Base-by-base conservation (phyloP, 2,113 vertebrate species). In the Dinomys branickii region DNA sequence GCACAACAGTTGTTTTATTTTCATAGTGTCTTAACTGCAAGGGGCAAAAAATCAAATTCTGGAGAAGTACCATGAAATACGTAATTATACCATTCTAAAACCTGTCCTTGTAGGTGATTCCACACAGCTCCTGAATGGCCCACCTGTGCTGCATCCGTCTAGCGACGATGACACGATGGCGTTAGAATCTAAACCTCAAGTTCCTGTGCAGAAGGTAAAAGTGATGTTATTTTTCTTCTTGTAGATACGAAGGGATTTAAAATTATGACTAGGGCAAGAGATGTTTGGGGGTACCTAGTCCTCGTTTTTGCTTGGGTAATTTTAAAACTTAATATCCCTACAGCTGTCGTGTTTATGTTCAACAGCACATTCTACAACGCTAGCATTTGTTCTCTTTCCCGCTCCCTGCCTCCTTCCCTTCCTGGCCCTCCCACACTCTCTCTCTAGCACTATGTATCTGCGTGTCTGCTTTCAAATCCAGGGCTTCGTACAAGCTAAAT, bases 171-270 rank as follows among this genome's bases (percentile, higher is more conserved):
- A 13, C n/a, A 85, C 89, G 92, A 59, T 33, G 8, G 16, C 14
- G 7, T 19, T 38, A 33, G 95, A 98, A 52, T n/a, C 94, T 86
- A 80, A 97, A 85, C 35, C 69, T n/a, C 56, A 96, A 41, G 56
- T 38, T 97, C 54, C 95, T 95, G 56, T 96, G 87, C 97, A 89
- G 77, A 98, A 98, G 98, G 98, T 99, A 98, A 98, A 90, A 94
- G n/a, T 56, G 12, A 47, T 67, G 9, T 8, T 30, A 59, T 93
- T 92, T 82, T 92, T 82, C 47, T 67, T 33, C 87, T 88, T n/a
- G 88, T 3, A 85, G 58, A 93, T 77, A 24, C 89, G 56, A 91
- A 86, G n/a, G 61, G n/a, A 86, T 73, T 93, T 93, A 81, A 89
- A 92, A 59, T 83, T 83, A 44, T 89, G 52, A 94, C 52, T 84